Evolutionary conservation across 1,140 invertebrate species (phyloP).

Genomic region (Drosophila sulfurigaster): DNA sequence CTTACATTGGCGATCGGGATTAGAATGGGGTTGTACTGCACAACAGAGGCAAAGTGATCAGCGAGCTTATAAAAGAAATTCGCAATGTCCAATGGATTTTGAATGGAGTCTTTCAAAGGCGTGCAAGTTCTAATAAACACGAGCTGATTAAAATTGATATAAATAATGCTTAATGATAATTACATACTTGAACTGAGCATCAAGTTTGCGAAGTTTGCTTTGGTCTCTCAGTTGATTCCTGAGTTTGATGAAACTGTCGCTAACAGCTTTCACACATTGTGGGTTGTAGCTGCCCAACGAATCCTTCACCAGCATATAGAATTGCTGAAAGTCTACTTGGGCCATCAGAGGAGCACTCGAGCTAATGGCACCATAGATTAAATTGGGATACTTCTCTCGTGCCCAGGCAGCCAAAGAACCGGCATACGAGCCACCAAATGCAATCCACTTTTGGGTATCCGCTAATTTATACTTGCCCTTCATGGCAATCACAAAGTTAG

Average conservation of each 20-base stretch:
- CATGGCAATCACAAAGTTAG: conserved; percentile 91
- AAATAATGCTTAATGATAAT: neutral
- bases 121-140: conserved; percentile 89
- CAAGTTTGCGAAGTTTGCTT: conserved; percentile 88
- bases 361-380: conserved; percentile 93
- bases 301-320: conserved; percentile 90
- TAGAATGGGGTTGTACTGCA: conserved; percentile 94
- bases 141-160: neutral
- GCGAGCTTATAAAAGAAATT: conserved; percentile 93
- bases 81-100: conserved; percentile 89
- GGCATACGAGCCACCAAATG: conserved; percentile 97
- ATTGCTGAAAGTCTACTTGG: conserved; percentile 94
- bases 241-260: conserved; percentile 88
- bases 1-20: conserved; percentile 90
- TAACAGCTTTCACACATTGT: conserved; percentile 89
- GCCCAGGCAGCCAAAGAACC: conserved; percentile 96
- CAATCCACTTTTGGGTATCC: conserved; percentile 92
- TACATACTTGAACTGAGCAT: conserved; percentile 89
- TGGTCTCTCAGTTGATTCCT: conserved; percentile 87
- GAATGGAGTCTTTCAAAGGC: conserved; percentile 88
- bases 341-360: conserved; percentile 94
- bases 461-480: conserved; percentile 88
- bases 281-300: conserved; percentile 87
- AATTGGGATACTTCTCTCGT: conserved; percentile 94
- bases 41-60: conserved; percentile 93